A percentile compares a stretch with the other conserved stretches of the same genome.
Conservation (phyloP, 2,888 invertebrate genomes). For the Sipha maydis region DNA sequence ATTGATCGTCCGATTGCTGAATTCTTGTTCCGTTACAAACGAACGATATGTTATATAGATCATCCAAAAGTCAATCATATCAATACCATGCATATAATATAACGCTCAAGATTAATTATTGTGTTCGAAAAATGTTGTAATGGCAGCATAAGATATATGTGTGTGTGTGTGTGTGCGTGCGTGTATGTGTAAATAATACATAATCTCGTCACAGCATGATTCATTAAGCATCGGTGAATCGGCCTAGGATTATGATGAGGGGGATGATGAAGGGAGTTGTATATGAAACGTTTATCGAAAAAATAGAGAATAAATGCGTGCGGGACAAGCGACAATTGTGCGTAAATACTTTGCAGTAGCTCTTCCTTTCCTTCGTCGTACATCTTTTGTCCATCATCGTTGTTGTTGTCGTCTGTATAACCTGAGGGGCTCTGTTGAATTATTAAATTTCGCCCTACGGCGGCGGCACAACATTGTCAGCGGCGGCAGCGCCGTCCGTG, state of each 20-base stretch:
- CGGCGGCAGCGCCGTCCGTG: background rate
- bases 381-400: slow-evolving; percentile 22
- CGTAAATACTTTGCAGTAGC: background rate
- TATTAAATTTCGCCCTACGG: slow-evolving; percentile 59
- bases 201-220: background rate
- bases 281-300: slow-evolving; percentile 11
- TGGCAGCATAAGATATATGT: too few species aligned
- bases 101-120: background rate
- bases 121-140: background rate
- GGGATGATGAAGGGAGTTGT: background rate
- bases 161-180: too few species aligned
- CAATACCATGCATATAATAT: background rate
- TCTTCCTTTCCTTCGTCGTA: background rate
- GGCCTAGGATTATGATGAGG: background rate
- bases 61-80: too few species aligned
- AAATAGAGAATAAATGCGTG: background rate
- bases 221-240: background rate
- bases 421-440: slow-evolving; percentile 45
- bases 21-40: too few species aligned
- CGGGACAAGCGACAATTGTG: background rate
- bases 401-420: background rate
- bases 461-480: too few species aligned
- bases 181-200: background rate
- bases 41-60: too few species aligned
- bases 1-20: too few species aligned